Base-by-base conservation (phyloP, 2,888 invertebrate species). In the Drosophila neoperkinsi region DNA sequence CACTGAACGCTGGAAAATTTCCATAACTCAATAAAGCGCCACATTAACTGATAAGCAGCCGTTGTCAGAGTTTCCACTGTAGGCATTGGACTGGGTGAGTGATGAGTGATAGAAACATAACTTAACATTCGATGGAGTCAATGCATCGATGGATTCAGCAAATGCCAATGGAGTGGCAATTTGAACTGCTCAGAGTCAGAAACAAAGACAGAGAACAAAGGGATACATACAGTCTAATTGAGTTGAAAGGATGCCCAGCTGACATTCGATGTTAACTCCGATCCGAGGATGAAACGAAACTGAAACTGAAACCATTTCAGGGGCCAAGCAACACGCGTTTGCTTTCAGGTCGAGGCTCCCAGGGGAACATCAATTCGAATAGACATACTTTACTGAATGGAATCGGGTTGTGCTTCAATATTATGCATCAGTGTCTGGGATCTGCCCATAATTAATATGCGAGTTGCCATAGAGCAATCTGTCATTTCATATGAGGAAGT, bases 361-460 rank as follows among this genome's bases (percentile, higher is more conserved):
- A 59, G 74, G 71, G 73, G 77, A 78, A 25, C 18, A 30, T 50
- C 46, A 18, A 56, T 21, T 4, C 46, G 30, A 49, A 16, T 70
- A 72, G 75, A 80, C 79, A 85, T 50, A 53, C 31, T 57, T 18
- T 25, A 21, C 50, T 16, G 25, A 53, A 21, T 52, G 60, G 53
- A 53, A 76, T 57, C 11, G 74, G 68, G 62, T 66, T 80, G 64
- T 41, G 53, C 77, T 73, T 70, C 72, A 72, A 51, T 71, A 18
- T 67, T 30, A 25, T 57, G 64, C 56, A 16, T 31, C 13, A 34
- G 34, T 53, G 49, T 41, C 49, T 49, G 61, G 38, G 33, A 66
- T 59, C 59, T 46, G 69, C 55, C 68, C 68, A 83, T 84, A 84
- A 89, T 90, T 89, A 90, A 85, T 85, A 82, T 80, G 69, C 64